Evolutionary conservation across 64 coral and sea anemone genomes (phyloP).

Genomic region (Porites lutea): DNA sequence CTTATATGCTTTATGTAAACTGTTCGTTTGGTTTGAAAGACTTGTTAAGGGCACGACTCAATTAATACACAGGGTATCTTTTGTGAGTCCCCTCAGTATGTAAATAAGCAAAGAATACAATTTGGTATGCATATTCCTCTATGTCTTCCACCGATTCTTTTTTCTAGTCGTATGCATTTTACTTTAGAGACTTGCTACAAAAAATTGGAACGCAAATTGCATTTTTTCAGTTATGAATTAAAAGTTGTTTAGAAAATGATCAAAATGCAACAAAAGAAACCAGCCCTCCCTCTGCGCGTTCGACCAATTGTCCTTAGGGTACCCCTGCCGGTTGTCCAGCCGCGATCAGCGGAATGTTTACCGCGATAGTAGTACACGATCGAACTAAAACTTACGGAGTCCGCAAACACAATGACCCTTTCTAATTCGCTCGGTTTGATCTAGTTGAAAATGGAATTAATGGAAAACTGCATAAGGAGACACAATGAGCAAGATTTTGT

Average conservation of each 20-base stretch:
- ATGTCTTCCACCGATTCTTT: neutral
- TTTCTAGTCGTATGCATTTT: neutral
- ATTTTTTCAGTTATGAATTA: too few relatives aligned
- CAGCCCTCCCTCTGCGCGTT: neutral
- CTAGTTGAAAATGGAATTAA: neutral
- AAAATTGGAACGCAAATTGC: neutral
- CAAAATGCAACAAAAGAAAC: neutral
- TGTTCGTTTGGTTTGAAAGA: too few relatives aligned
- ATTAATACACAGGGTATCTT: too few relatives aligned
- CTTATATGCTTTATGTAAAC: too few relatives aligned
- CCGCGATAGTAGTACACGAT: neutral
- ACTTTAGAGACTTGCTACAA: neutral
- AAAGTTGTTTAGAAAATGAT: neutral
- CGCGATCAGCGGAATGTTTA: constrained; percentile 41
- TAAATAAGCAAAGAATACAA: too few relatives aligned
- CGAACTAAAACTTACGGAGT: neutral
- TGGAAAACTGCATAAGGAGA: constrained; percentile 3
- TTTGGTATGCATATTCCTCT: too few relatives aligned
- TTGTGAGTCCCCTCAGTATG: too few relatives aligned
- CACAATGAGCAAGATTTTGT: constrained; percentile 2
- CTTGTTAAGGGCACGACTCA: too few relatives aligned
- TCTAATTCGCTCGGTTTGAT: neutral
- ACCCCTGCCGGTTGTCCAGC: neutral
- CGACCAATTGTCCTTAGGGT: neutral
- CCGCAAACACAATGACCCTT: neutral